Percentiles rank a stretch among this genome's conserved stretches.
Evolutionary conservation across 2,888 invertebrate genomes (phyloP).

Genomic region (Pterostichus niger): DNA sequence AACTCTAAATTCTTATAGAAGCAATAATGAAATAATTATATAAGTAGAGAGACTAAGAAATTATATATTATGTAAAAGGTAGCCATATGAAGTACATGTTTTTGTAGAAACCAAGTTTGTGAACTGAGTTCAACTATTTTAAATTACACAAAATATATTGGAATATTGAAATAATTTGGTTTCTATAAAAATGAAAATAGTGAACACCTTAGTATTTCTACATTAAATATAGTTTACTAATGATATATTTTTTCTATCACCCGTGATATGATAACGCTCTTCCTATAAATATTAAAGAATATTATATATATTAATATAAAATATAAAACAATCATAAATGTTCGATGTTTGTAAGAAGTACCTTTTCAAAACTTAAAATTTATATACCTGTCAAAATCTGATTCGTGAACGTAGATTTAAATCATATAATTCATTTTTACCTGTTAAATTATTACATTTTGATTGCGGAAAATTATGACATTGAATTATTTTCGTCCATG

Average conservation of each 20-base stretch:
- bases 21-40: slow-evolving; percentile 65
- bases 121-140: slow-evolving; percentile 33
- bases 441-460: slow-evolving; percentile 10
- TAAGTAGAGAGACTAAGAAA: slow-evolving; percentile 60
- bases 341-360: slow-evolving; percentile 70
- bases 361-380: slow-evolving; percentile 56
- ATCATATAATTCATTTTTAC: not conserved
- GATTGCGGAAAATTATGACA: slow-evolving; percentile 26
- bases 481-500: slow-evolving; percentile 8
- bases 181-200: slow-evolving; percentile 61
- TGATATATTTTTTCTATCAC: slow-evolving; percentile 76
- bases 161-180: slow-evolving; percentile 57
- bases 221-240: slow-evolving; percentile 67
- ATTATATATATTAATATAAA: slow-evolving; percentile 70
- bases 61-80: slow-evolving; percentile 65
- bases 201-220: slow-evolving; percentile 67
- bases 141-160: slow-evolving; percentile 38
- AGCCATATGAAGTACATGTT: slow-evolving; percentile 61
- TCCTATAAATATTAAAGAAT: slow-evolving; percentile 71
- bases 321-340: slow-evolving; percentile 73
- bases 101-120: slow-evolving; percentile 61
- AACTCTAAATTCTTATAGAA: slow-evolving; percentile 66
- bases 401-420: slow-evolving; percentile 24
- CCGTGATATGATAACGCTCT: slow-evolving; percentile 75
- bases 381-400: slow-evolving; percentile 46